Evolutionary conservation across 2,113 vertebrate genomes (phyloP), one percentile per base, ranked within the genome.

Genomic region (Rhinichthys klamathensis): DNA sequence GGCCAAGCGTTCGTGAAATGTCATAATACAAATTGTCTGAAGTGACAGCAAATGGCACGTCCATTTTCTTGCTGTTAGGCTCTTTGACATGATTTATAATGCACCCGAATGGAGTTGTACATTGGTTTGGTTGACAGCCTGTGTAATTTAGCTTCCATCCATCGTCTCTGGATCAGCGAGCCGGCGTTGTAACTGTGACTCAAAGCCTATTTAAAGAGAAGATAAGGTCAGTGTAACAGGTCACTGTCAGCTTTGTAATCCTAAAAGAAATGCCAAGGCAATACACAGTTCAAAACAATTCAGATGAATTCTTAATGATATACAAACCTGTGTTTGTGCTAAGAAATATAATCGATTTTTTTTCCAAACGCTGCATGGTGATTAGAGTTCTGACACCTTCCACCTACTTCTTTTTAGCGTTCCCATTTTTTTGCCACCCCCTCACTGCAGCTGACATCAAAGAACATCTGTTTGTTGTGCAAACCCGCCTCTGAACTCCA

Each of bases 391-490:
- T 83, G 46, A 83, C 81, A 83, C 72, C 81, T 83, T 73, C 80
- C 75, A 80, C 61, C 88, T 84, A 46, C 74, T 38, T 87, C 58
- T 83, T 82, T 72, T 69, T 44, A 76, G 1, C 18, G 84, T 80
- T 86, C 83, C 70, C 1, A 79, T 85, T 80, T 86, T n/a, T 54
- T 88, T 73, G 88, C 90, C 88, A 80, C 77, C 85, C 86, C 83
- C 61, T 87, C 72, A 78, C 87, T 83, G 84, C 76, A 85, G 75
- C 90, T 81, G 87, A 93, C 88, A 90, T 93, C 92, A 94, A 92
- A 94, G 89, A 91, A 91, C 93, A 92, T 93, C 91, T 91, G 93
- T 90, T 87, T 90, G 87, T 94, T 92, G 90, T 84, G 88, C 89
- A 89, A 91, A 91, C 90, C 92, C 88, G 82, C 74, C 87, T 94